These are phyloP conservation scores for Lycophotia porphyrea DNA, from an alignment of 2,888 invertebrate species.

Conservation along the genomic window DNA sequence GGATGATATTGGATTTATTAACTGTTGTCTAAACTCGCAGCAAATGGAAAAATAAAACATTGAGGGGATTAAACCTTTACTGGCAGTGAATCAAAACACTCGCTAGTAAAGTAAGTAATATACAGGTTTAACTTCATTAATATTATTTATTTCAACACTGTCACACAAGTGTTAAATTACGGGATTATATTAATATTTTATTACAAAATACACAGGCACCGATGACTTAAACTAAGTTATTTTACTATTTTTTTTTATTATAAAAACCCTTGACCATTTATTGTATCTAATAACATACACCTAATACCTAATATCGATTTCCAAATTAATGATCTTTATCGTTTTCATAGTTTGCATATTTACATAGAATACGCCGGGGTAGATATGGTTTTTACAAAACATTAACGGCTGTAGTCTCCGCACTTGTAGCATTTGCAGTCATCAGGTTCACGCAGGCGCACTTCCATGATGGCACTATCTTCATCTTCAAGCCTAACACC, in stretches of 20 bases:
- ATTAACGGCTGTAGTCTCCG: slow-evolving; percentile 94
- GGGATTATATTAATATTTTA: slow-evolving; percentile 25
- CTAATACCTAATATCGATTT: not conserved
- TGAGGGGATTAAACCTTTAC: not conserved
- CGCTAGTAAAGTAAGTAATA: slow-evolving; percentile 13
- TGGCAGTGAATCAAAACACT: not conserved
- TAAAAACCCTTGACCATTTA: slow-evolving; percentile 64
- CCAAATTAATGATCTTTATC: not conserved
- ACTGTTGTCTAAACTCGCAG: not conserved
- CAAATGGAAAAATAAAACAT: not conserved
- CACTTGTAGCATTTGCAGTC: slow-evolving; percentile 98
- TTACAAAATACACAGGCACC: slow-evolving; percentile 48
- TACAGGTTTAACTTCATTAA: slow-evolving; percentile 39
- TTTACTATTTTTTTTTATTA: not conserved
- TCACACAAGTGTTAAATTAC: slow-evolving; percentile 9
- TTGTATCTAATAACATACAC: too few relatives aligned
- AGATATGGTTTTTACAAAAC: not conserved
- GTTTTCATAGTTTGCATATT: not conserved
- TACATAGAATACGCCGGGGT: slow-evolving; percentile 2
- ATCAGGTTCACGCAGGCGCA: slow-evolving; percentile 95
- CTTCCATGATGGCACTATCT: slow-evolving; percentile 94
- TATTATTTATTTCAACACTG: slow-evolving; percentile 58
- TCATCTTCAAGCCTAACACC: slow-evolving; percentile 93
- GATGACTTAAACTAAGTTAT: slow-evolving; percentile 20
- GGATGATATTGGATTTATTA: not conserved